These are phyloP conservation scores for Diorhabda elongata DNA, from an alignment of 1,140 invertebrate species.

Conservation along the genomic window DNA sequence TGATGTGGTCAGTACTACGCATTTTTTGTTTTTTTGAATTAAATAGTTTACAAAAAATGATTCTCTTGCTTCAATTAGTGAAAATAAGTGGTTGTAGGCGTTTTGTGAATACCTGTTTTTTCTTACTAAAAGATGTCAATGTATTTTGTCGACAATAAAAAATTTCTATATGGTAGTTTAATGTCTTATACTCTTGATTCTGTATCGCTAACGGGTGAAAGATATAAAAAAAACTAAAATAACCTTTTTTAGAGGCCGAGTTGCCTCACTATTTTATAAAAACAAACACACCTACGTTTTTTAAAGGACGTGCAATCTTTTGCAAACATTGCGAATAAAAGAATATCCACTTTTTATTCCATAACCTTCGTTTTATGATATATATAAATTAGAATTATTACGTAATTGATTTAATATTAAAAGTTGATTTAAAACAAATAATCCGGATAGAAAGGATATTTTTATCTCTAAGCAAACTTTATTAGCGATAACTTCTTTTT, in stretches of 20 bases:
- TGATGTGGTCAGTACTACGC: no score
- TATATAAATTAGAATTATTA: no score
- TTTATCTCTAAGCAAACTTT: no score
- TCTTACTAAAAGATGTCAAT: background rate
- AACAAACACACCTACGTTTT: constrained; percentile 5
- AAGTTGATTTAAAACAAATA: no score
- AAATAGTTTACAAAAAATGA: no score
- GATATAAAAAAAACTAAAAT: background rate
- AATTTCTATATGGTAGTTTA: background rate
- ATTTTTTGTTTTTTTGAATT: no score
- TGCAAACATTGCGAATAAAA: background rate
- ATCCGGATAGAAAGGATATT: no score
- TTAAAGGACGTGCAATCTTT: background rate
- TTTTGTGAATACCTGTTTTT: background rate
- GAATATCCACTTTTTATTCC: background rate
- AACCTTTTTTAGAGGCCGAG: constrained; percentile 10
- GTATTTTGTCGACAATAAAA: background rate
- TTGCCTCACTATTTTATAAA: constrained; percentile 8
- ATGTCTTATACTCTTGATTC: background rate
- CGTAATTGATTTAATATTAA: no score
- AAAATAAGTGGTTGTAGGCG: background rate
- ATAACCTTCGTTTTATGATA: no score
- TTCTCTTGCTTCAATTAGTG: no score
- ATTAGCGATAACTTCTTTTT: no score
- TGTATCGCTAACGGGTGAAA: no score